Evolutionary conservation across 2,888 invertebrate species (phyloP), one percentile per base, ranked within the genome.

Genomic region (Dryomyza anilis): DNA sequence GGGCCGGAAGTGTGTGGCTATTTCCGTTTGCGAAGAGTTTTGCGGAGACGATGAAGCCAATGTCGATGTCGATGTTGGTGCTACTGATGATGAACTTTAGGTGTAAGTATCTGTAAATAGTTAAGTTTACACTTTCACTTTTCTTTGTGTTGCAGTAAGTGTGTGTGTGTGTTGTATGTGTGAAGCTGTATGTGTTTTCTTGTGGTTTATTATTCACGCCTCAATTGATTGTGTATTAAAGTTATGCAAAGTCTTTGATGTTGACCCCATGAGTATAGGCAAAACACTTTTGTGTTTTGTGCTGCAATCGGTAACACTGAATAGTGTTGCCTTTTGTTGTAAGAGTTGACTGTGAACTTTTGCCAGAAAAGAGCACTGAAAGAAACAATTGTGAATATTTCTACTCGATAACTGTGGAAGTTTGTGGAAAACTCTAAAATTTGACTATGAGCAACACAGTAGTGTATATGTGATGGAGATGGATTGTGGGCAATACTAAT

Each of bases 221-320:
- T 78, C 79, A 79, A 79, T 80, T 79, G 80, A 80, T 80, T 80
- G 78, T 78, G 75, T 79, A 79, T 79, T 79, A 79, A 79, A 80
- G 77, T 79, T 80, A 77, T 71, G 73, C 71, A 61, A 62, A 43
- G 43, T 61, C 53, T 61, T 61, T 61, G 61, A 52, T 29, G 61
- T 50, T 60, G 39, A 50, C 23, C 27, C 50, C 27, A n/a, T 27
- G n/a, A n/a, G n/a, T n/a, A n/a, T n/a, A n/a, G n/a, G n/a, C n/a
- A n/a, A n/a, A n/a, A n/a, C n/a, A n/a, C n/a, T n/a, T n/a, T n/a
- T n/a, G n/a, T 19, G 12, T 14, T 36, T 36, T n/a, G n/a, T n/a
- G n/a, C n/a, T n/a, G n/a, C 46, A 1, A n/a, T n/a, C n/a, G n/a
- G n/a, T n/a, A n/a, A n/a, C 48, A 33, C 33, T 59, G 46, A 6